Evolutionary conservation across 2,797 vertebrate species (phyloP), one percentile per base, ranked within the genome.

Genomic region (Glyptemys insculpta): DNA sequence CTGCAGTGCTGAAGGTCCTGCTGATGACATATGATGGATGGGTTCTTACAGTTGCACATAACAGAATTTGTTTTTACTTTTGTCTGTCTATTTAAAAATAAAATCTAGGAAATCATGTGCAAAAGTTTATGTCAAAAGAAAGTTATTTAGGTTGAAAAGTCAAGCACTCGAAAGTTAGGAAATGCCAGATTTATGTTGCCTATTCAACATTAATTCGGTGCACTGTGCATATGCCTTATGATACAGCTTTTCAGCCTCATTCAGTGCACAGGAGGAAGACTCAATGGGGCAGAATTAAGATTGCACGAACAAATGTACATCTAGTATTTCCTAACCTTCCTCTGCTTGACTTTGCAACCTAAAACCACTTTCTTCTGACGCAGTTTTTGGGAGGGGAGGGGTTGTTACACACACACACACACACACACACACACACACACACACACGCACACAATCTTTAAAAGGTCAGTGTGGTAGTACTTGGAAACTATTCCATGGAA

Each of bases 311-410:
- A 84, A 85, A 82, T 94, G 84, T 34, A 80, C 62, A 57, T 88
- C 79, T 93, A 93, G 80, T 27, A 89, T 93, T 93, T 93, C 89
- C 52, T 53, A 90, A 84, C 83, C 94, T 96, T 92, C 62, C 34
- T n/a, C 19, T 89, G 82, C 86, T 93, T 5, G 0, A 49, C 93
- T 93, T 95, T 96, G 94, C 84, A 96, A 96, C 47, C 27, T 18
- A 78, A 37, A 37, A 18, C 44, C 15, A 15, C 8, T 49, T 78
- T 78, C 41, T 49, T 29, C 74, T 62, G 14, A 8, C 0, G 31
- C 29, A 59, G 57, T 31, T 59, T 31, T 59, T 59, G 57, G 57
- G 57, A 31, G 57, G 57, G 29, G 6, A 29, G 57, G 27, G 12
- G 5, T 31, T 59, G 57, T 31, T 41, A 72, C 10, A 34, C 65